These are phyloP conservation scores for Entomyzon cyanotis DNA, from an alignment of 2,113 vertebrate genomes.

Conservation along the genomic window DNA sequence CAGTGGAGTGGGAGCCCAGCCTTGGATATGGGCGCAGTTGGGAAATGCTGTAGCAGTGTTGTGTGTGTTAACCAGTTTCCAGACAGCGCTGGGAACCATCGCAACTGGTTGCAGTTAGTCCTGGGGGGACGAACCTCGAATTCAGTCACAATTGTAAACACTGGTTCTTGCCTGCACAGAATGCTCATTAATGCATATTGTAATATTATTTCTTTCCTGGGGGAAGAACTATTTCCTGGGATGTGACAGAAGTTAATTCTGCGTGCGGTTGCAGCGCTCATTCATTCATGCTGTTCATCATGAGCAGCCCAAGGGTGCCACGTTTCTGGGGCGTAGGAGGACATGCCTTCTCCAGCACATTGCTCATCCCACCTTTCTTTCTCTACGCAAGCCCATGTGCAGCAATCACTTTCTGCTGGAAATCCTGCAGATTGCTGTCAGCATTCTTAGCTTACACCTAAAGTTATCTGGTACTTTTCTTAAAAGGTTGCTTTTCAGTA, in stretches of 20 bases:
- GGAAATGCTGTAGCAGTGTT: neutral
- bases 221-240: conserved; percentile 13
- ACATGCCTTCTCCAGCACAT: neutral
- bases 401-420: neutral
- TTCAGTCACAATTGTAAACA: neutral
- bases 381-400: neutral
- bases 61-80: neutral
- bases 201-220: conserved; percentile 16
- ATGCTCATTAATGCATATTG: neutral
- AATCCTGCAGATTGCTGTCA: neutral
- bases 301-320: neutral
- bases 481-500: neutral
- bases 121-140: neutral
- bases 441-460: neutral
- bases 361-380: neutral
- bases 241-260: neutral
- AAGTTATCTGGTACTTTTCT: neutral
- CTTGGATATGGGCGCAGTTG: neutral
- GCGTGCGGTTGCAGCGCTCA: neutral
- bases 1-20: neutral
- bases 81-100: neutral
- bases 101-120: neutral
- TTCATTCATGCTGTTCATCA: neutral
- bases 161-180: neutral
- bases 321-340: neutral